These are phyloP conservation scores for Pantherophis vulpinus DNA, from an alignment of 2,797 vertebrate species.

Conservation along the genomic window DNA sequence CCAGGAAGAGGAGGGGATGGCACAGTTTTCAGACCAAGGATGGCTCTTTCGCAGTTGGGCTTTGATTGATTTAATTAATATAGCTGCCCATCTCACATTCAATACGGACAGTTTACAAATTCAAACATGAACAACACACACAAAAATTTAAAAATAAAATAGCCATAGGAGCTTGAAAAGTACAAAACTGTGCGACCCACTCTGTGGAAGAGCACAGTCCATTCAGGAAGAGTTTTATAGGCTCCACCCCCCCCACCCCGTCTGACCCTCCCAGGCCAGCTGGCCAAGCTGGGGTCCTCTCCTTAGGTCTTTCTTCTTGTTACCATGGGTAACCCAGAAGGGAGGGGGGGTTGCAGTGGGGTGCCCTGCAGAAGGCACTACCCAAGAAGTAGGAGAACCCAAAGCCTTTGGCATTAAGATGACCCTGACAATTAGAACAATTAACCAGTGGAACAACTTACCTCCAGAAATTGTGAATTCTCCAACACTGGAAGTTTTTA, in stretches of 20 bases:
- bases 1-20: not conserved
- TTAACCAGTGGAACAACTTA: too few relatives aligned
- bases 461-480: too few relatives aligned
- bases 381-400: not conserved
- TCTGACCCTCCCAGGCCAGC: not conserved
- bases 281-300: not conserved
- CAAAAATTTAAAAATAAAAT: not conserved
- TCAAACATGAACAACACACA: not conserved
- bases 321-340: not conserved
- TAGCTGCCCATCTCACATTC: not conserved
- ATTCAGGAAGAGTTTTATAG: not conserved
- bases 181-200: not conserved
- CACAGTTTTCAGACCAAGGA: not conserved
- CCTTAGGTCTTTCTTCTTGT: not conserved
- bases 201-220: not conserved
- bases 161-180: not conserved
- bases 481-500: too few relatives aligned
- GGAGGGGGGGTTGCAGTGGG: not conserved
- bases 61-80: not conserved
- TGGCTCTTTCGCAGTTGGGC: not conserved
- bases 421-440: too few relatives aligned
- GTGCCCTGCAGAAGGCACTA: not conserved
- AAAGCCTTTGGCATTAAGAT: not conserved
- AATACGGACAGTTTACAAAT: not conserved
- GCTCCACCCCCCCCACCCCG: fast-evolving